Conservation (phyloP, 2,797 vertebrate genomes). For the Emydoidea blandingii region DNA sequence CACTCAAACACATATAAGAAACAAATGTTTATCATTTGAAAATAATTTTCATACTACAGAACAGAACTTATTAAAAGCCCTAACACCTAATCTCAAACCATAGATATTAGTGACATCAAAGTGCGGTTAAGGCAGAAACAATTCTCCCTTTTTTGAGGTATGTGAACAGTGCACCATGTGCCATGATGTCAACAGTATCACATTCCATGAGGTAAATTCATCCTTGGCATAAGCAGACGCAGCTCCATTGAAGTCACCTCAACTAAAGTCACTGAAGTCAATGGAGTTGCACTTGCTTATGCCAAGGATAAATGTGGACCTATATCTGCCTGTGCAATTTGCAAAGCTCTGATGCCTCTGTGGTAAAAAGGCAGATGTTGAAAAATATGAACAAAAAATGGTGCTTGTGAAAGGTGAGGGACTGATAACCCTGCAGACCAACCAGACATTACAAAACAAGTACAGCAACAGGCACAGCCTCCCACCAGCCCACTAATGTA, state of each 20-base stretch:
- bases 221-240: neutral
- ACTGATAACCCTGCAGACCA: neutral
- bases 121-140: neutral
- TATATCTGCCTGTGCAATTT: neutral
- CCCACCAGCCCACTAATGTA: neutral
- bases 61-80: neutral
- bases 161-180: neutral
- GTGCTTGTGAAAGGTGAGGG: neutral
- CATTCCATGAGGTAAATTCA: neutral
- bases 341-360: neutral
- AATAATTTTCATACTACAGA: constrained; percentile 37
- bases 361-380: neutral
- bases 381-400: neutral
- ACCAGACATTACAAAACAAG: neutral
- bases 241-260: neutral
- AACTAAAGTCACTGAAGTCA: neutral
- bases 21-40: neutral
- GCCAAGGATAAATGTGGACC: neutral
- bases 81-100: neutral
- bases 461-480: neutral
- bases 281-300: neutral
- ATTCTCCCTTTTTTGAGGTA: neutral
- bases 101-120: neutral
- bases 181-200: neutral
- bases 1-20: neutral